Evolutionary conservation across 2,888 invertebrate species (phyloP).

Genomic region (Lasioglossum lativentre): DNA sequence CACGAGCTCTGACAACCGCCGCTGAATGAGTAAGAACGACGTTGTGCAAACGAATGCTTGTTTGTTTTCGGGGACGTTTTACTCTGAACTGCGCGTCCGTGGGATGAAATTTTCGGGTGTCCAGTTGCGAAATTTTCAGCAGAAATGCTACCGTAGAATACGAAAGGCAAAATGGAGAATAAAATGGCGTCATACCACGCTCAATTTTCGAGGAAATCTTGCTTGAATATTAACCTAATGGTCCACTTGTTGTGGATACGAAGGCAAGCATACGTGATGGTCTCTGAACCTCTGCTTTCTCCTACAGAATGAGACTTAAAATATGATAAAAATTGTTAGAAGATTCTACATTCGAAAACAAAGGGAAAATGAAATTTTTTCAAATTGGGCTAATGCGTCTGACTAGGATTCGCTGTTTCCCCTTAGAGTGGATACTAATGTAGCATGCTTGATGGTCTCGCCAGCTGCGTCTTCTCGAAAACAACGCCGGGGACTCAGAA

Average conservation of each 20-base stretch:
- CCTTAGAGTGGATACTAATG: not conserved
- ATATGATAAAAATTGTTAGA: not conserved
- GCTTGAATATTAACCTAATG: not conserved
- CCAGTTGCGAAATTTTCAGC: not conserved
- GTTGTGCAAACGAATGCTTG: not conserved
- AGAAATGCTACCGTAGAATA: not conserved
- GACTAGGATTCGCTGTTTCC: not conserved
- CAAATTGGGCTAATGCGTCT: not conserved
- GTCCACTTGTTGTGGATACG: not conserved
- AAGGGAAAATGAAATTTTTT: not conserved
- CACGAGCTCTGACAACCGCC: not conserved
- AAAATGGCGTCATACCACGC: not conserved
- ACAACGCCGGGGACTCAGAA: not conserved
- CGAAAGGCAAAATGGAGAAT: not conserved
- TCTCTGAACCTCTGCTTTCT: not conserved
- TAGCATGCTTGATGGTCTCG: not conserved
- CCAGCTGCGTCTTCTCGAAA: not conserved
- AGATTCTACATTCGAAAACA: not conserved
- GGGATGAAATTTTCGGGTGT: not conserved
- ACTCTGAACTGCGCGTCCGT: not conserved
- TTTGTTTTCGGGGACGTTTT: not conserved
- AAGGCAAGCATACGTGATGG: not conserved
- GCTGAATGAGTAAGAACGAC: not conserved
- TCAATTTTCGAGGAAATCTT: not conserved
- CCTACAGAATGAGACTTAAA: not conserved